phyloP scores from a whole-genome alignment of 2,888 invertebrate species.

The Helobdella robusta region DNA sequence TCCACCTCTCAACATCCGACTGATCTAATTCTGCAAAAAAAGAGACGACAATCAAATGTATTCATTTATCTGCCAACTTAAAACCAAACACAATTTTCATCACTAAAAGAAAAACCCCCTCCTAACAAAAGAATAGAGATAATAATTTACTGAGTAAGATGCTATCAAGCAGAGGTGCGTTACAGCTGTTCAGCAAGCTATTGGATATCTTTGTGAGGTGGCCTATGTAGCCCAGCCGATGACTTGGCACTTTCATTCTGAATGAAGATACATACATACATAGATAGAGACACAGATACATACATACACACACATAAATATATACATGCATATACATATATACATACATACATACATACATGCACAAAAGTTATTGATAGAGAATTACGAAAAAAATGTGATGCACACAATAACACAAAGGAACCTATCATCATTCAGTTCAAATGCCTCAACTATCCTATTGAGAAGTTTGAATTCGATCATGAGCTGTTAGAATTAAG shows the following conservation, averaged over 20 bases:
- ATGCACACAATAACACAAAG: background rate
- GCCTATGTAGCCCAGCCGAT: slow-evolving; percentile 58
- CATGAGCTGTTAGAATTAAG: slow-evolving; percentile 61
- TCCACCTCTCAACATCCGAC: slow-evolving; percentile 50
- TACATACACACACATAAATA: slow-evolving; percentile 12
- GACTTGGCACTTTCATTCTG: slow-evolving; percentile 37
- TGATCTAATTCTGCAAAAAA: no score
- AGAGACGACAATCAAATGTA: no score
- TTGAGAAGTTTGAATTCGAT: slow-evolving; percentile 69
- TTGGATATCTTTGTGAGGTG: slow-evolving; percentile 56
- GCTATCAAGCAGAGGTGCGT: no score
- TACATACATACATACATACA: background rate
- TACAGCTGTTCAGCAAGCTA: no score
- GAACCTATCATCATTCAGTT: slow-evolving; percentile 68
- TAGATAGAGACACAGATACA: background rate
- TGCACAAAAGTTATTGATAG: background rate
- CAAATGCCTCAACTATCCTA: slow-evolving; percentile 70
- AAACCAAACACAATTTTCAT: no score
- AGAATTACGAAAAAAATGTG: background rate
- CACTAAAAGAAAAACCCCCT: no score
- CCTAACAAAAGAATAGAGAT: no score
- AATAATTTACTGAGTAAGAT: no score
- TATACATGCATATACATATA: slow-evolving; percentile 11
- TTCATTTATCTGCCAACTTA: no score
- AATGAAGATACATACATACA: slow-evolving; percentile 11